Evolutionary conservation across 1,140 invertebrate species (phyloP).

Genomic region (Ostrea edulis): DNA sequence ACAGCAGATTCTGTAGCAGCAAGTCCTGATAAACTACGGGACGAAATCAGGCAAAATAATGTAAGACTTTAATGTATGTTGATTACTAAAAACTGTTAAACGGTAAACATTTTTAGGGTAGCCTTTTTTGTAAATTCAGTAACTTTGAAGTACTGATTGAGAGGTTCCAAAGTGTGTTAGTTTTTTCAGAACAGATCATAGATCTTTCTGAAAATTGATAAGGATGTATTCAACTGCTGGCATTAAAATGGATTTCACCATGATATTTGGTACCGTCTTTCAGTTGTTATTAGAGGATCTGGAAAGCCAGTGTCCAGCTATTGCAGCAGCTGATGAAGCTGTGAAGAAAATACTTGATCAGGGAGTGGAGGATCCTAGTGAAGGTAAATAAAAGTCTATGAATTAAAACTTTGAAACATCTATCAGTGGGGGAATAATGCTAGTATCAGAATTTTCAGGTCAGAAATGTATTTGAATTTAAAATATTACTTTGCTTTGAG

Average conservation of each 20-base stretch:
- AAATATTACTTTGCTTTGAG: constrained; percentile 25
- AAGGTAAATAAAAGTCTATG: constrained; percentile 67
- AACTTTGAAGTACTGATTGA: too few species aligned
- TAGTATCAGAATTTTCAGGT: background rate
- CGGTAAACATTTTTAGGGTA: too few species aligned
- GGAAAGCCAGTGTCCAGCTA: constrained; percentile 93
- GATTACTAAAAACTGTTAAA: too few species aligned
- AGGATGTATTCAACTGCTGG: too few species aligned
- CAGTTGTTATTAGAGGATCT: constrained; percentile 90
- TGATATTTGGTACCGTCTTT: background rate
- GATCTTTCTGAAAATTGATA: too few species aligned
- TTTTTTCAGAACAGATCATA: too few species aligned
- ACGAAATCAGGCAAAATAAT: constrained; percentile 97
- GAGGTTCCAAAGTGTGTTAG: too few species aligned
- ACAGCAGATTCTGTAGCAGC: constrained; percentile 95
- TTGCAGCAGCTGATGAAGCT: constrained; percentile 93
- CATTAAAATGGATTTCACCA: too few species aligned
- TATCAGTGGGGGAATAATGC: background rate
- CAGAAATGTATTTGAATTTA: background rate
- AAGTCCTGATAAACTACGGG: constrained; percentile 93
- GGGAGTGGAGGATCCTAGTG: constrained; percentile 94
- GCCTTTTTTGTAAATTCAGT: too few species aligned
- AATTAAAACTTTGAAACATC: background rate
- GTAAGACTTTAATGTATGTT: constrained; percentile 69
- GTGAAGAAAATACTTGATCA: constrained; percentile 96